Evolutionary conservation across 2,888 invertebrate genomes (phyloP).

Genomic region (Callinectes sapidus): DNA sequence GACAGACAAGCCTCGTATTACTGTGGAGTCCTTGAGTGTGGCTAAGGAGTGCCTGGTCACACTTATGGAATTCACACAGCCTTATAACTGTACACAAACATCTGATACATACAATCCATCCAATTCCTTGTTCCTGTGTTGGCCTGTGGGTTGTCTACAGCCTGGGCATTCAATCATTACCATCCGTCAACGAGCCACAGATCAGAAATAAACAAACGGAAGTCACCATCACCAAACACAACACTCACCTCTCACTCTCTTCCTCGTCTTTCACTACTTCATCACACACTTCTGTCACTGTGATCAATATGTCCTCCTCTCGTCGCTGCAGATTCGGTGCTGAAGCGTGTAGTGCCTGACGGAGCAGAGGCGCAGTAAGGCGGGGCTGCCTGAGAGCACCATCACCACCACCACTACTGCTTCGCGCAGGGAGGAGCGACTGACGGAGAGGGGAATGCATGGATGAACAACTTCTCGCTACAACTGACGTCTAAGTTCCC

Average conservation of each 20-base stretch:
- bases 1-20: too few species aligned
- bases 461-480: neutral
- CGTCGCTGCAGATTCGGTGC: neutral
- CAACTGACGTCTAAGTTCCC: neutral
- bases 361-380: neutral
- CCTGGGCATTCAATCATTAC: too few species aligned
- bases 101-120: too few species aligned
- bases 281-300: neutral
- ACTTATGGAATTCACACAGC: too few species aligned
- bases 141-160: too few species aligned
- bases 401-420: neutral
- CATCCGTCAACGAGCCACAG: neutral
- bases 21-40: too few species aligned
- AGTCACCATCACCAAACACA: neutral
- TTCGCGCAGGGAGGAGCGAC: neutral
- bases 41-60: too few species aligned
- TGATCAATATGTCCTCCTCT: neutral
- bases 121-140: too few species aligned
- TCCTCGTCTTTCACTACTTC: neutral
- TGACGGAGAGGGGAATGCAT: neutral
- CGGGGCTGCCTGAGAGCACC: neutral
- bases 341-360: neutral
- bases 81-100: too few species aligned
- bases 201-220: neutral
- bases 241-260: neutral